phyloP scores from a whole-genome alignment of 2,797 vertebrate species.

The Helarctos malayanus region DNA sequence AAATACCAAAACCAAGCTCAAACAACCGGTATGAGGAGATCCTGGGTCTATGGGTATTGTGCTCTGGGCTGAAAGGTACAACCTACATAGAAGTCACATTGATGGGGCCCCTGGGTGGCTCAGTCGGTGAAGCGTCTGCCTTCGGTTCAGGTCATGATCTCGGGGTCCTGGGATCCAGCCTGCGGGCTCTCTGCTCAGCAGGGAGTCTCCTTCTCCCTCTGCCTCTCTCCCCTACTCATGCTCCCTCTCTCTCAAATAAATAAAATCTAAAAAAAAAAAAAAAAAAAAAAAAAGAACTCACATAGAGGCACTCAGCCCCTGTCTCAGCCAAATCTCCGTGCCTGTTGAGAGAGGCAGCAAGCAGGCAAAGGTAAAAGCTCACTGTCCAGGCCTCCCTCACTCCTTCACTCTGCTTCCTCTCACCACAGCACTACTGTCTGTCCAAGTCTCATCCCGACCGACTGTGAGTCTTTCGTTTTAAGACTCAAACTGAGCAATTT shows the following conservation, averaged over 20 bases:
- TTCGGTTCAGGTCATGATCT: neutral
- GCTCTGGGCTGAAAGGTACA: neutral
- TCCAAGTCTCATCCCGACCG: neutral
- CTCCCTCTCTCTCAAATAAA: neutral
- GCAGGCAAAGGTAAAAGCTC: neutral
- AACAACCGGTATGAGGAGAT: neutral
- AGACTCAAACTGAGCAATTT: neutral
- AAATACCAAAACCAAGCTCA: neutral
- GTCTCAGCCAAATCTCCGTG: neutral
- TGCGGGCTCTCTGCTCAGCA: neutral
- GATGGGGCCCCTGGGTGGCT: neutral
- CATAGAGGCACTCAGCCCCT: fast-evolving
- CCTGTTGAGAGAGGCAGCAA: neutral
- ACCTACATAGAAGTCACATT: fast-evolving
- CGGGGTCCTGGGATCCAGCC: neutral
- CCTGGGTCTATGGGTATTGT: neutral
- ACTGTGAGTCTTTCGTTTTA: neutral
- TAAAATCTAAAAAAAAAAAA: neutral
- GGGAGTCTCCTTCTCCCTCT: neutral
- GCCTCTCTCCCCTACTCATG: neutral
- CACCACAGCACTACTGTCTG: fast-evolving
- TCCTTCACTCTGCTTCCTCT: neutral
- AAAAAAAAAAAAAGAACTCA: neutral
- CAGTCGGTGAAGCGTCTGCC: neutral
- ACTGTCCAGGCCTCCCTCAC: neutral